These are phyloP conservation scores for Zosterops lateralis DNA, from an alignment of 2,113 vertebrate species.

Conservation along the genomic window DNA sequence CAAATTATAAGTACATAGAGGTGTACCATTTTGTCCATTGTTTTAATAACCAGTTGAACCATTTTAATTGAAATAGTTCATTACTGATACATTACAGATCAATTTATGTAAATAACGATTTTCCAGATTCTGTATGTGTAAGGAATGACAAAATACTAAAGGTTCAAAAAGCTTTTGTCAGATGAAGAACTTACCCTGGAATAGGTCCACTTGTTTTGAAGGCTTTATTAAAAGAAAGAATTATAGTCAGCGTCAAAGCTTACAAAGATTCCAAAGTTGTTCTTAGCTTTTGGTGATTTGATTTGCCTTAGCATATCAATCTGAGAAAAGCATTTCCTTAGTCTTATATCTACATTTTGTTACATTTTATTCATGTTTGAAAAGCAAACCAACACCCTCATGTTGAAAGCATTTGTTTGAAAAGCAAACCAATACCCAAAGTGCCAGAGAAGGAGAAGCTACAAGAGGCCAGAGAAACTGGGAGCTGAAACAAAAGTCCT, in stretches of 20 bases:
- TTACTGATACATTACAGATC: not conserved
- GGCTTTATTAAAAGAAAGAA: not conserved
- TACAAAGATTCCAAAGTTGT: fast-evolving
- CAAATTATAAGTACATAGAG: not conserved
- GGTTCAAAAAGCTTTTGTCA: not conserved
- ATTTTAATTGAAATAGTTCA: not conserved
- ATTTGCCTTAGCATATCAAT: not conserved
- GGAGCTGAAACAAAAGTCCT: not conserved
- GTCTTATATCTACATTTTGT: not conserved
- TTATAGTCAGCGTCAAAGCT: not conserved
- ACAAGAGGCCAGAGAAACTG: not conserved
- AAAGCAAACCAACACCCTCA: not conserved
- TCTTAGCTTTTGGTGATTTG: not conserved
- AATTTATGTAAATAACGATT: not conserved
- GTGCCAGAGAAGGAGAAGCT: not conserved
- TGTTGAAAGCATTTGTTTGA: not conserved
- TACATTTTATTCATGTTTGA: not conserved
- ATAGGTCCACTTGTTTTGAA: not conserved
- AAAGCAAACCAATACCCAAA: not conserved
- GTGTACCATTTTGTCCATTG: not conserved
- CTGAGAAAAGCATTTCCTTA: not conserved
- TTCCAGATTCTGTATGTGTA: not conserved
- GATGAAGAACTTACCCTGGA: not conserved
- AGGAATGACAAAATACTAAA: not conserved
- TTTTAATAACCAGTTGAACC: not conserved